Evolutionary conservation across 2,797 vertebrate genomes (phyloP).

Genomic region (Anguilla obscura): DNA sequence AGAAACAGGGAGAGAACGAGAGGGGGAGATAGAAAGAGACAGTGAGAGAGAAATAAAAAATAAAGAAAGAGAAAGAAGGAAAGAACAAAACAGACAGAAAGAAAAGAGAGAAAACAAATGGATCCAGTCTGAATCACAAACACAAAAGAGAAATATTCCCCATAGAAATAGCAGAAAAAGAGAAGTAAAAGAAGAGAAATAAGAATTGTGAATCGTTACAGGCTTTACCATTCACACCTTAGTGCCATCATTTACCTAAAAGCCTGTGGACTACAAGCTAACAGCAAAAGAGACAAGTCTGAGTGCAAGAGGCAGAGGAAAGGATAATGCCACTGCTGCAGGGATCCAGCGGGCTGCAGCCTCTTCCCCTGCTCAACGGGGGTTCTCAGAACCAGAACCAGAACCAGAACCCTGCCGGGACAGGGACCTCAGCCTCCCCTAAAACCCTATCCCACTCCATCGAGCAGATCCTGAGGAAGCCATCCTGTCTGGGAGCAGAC

Average conservation of each 20-base stretch:
- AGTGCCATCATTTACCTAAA: neutral
- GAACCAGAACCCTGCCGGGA: constrained; percentile 10
- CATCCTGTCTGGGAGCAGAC: constrained; percentile 43
- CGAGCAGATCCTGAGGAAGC: constrained; percentile 65
- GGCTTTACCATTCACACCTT: neutral
- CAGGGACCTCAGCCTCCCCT: neutral
- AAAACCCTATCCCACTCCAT: constrained; percentile 64
- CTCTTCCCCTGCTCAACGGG: neutral
- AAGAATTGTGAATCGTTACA: neutral
- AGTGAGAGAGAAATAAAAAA: neutral
- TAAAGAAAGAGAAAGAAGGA: neutral
- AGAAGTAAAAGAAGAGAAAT: neutral
- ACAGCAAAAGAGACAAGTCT: neutral
- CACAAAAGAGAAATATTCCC: neutral
- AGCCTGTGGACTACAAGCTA: neutral
- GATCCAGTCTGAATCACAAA: neutral
- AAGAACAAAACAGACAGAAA: neutral
- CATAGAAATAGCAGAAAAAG: neutral
- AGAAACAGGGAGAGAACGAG: neutral
- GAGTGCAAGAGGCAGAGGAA: neutral
- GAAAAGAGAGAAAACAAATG: neutral
- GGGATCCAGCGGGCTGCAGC: neutral
- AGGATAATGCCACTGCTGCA: neutral
- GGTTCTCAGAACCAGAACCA: neutral
- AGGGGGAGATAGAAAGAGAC: neutral